Evolutionary conservation across 2,888 invertebrate species (phyloP), one percentile per base, ranked within the genome.

Genomic region (Mythimna lalbum): DNA sequence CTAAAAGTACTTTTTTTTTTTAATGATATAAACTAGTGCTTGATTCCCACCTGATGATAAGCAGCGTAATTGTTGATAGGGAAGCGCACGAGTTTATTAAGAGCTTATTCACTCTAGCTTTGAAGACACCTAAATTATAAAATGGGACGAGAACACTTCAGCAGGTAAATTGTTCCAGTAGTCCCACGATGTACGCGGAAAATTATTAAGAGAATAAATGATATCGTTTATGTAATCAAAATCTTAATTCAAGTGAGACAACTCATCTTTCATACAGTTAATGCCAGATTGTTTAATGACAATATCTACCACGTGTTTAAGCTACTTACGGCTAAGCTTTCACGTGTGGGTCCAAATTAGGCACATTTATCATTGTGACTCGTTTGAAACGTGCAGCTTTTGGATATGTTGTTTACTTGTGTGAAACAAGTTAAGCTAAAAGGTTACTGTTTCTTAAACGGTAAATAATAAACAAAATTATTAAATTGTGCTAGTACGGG

Each of bases 281-380:
- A 70, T 63, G 43, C 39, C 43, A n/a, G 14, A 49, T 70, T 63
- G 69, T 69, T 36, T 74, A 81, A 77, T 78, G 74, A 78, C 65
- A 73, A 69, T 68, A 68, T 72, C 80, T 65, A 52, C 64, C 36
- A 63, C 56, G 57, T 50, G 59, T 59, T 76, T 71, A 80, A 78
- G 56, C 66, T 59, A 68, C 59, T 78, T 76, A 78, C 23, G n/a
- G 50, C 47, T 65, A 80, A 81, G 81, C 67, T 63, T 74, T 68
- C 70, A 65, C 59, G 60, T 67, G 19, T 14, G 47, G n/a, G 9
- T n/a, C 70, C 74, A 70, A 78, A 80, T 81, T 70, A 63, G 63
- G 64, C 27, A 52, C 74, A 81, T 80, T 81, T 74, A 60, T 80
- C 81, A 81, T 69, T 81, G 53, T 66, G 67, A 70, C 77, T 75